Percentiles rank a stretch among this genome's conserved stretches.
These are phyloP conservation scores for Ficedula albicollis DNA, from an alignment of 2,797 vertebrate species.

Conservation along the genomic window DNA sequence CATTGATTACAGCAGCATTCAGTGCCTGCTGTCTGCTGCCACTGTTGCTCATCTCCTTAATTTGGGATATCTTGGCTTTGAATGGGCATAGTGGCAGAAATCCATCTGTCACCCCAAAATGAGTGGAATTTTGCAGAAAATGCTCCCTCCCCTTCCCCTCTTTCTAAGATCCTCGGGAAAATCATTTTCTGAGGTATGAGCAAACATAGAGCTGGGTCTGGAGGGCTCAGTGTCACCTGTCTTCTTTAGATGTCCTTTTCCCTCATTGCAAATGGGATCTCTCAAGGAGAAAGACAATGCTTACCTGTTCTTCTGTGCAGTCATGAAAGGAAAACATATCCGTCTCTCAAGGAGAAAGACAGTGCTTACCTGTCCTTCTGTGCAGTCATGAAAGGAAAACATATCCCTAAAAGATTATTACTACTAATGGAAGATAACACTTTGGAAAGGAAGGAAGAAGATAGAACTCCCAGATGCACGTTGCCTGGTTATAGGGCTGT, in stretches of 20 bases:
- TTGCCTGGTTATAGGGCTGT: neutral
- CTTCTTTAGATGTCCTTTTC: neutral
- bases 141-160: accelerated
- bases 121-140: neutral
- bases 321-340: neutral
- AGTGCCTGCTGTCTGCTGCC: neutral
- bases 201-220: neutral
- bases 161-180: neutral
- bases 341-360: neutral
- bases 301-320: neutral
- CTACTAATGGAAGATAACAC: neutral
- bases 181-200: neutral
- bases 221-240: neutral
- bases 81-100: neutral
- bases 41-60: neutral
- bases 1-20: neutral
- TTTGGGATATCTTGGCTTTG: neutral
- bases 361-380: neutral
- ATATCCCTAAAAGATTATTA: neutral
- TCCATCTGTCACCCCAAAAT: neutral
- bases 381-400: neutral
- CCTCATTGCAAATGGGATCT: neutral
- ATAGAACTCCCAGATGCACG: neutral
- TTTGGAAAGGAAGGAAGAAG: neutral
- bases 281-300: neutral